Evolutionary conservation across 1,140 invertebrate species (phyloP).

Genomic region (Heliconius himera): DNA sequence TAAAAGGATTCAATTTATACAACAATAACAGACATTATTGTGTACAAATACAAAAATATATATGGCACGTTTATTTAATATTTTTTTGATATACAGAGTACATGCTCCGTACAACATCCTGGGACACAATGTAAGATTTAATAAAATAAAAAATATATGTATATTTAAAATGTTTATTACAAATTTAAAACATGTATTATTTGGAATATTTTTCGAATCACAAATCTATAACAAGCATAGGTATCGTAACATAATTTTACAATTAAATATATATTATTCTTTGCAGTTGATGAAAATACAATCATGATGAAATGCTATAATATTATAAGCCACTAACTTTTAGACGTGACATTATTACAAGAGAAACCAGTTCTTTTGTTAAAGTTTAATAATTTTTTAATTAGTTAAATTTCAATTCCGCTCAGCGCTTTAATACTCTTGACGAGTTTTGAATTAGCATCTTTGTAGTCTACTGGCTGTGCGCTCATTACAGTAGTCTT

Average conservation of each 20-base stretch:
- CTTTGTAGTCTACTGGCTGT: constrained; percentile 88
- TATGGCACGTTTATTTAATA: too few relatives aligned
- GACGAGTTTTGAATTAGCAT: constrained; percentile 87
- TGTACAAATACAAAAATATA: too few relatives aligned
- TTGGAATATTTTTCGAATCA: neutral
- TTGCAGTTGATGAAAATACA: neutral
- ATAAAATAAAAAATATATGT: neutral
- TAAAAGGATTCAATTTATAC: too few relatives aligned
- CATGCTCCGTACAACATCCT: too few relatives aligned
- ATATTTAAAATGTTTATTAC: neutral
- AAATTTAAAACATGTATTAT: neutral
- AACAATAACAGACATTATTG: too few relatives aligned
- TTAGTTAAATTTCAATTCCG: constrained; percentile 78
- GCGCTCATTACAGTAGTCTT: constrained; percentile 88
- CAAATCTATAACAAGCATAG: neutral
- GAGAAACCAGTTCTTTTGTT: neutral
- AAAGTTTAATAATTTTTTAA: neutral
- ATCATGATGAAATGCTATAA: neutral
- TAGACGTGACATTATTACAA: neutral
- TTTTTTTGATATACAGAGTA: too few relatives aligned
- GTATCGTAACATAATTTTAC: neutral
- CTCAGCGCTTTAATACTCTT: constrained; percentile 84
- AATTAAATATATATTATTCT: neutral
- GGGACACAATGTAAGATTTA: too few relatives aligned
- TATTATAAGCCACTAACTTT: neutral